Conservation (phyloP, 2,888 invertebrate genomes). For the Sylvicola fuscatus region DNA sequence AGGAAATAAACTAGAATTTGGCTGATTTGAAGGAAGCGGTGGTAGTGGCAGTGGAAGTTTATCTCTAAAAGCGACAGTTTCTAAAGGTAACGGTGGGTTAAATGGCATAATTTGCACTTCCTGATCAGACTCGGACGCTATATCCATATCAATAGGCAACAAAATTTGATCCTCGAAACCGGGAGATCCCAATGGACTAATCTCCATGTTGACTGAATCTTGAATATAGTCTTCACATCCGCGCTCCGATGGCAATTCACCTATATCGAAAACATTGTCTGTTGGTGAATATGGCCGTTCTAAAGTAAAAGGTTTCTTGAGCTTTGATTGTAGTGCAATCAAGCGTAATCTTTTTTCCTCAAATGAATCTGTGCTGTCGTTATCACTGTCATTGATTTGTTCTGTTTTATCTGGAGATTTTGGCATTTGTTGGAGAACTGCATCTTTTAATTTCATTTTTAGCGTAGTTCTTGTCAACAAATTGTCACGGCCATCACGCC, state of each 20-base stretch:
- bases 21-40: conserved; percentile 2
- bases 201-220: conserved; percentile 13
- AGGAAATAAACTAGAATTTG: too few species aligned
- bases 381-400: conserved; percentile 6
- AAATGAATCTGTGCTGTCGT: conserved; percentile 8
- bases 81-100: conserved; percentile 7
- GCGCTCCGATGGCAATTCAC: neutral
- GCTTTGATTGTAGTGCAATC: conserved; percentile 21
- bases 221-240: neutral
- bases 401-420: too few species aligned
- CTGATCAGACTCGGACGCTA: conserved; percentile 21
- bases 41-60: conserved; percentile 6
- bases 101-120: too few species aligned
- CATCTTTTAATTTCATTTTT: neutral
- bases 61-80: conserved; percentile 9
- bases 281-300: conserved; percentile 23
- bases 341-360: conserved; percentile 19
- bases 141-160: conserved; percentile 23
- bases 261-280: conserved; percentile 9
- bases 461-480: neutral
- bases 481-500: neutral
- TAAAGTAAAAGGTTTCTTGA: conserved; percentile 6
- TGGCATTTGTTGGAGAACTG: too few species aligned
- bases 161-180: neutral
- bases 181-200: conserved; percentile 22